Conservation (phyloP, 2,888 invertebrate genomes). For the Fissipunctia ypsillon region DNA sequence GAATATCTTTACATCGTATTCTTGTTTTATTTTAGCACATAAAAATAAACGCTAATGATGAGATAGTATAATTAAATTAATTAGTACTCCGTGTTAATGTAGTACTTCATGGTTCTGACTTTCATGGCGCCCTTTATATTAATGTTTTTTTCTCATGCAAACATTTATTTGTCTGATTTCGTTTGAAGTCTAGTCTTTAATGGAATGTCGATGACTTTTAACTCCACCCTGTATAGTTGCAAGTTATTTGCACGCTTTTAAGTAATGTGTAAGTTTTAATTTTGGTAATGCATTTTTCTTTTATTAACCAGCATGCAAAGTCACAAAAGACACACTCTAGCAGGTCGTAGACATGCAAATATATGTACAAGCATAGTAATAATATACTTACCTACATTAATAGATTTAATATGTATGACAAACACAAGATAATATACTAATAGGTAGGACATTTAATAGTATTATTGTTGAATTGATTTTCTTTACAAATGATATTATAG, state of each 20-base stretch:
- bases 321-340: neutral
- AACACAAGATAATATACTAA: too few relatives aligned
- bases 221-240: neutral
- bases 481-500: neutral
- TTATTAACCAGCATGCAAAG: neutral
- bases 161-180: slow-evolving; percentile 26
- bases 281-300: neutral
- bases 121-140: slow-evolving; percentile 52
- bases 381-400: neutral
- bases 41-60: slow-evolving; percentile 36
- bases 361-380: neutral
- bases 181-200: neutral
- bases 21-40: slow-evolving; percentile 28
- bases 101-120: slow-evolving; percentile 38
- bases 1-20: slow-evolving; percentile 8
- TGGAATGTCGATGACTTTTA: slow-evolving; percentile 13
- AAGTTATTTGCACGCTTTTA: slow-evolving; percentile 2
- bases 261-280: neutral
- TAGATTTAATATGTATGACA: neutral
- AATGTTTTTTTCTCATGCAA: slow-evolving; percentile 56
- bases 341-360: neutral
- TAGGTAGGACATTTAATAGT: neutral
- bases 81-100: slow-evolving; percentile 38
- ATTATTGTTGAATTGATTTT: neutral
- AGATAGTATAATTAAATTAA: slow-evolving; percentile 33